Base-by-base conservation (phyloP, 2,888 invertebrate genomes). In the Acanthosepion lycidas region DNA sequence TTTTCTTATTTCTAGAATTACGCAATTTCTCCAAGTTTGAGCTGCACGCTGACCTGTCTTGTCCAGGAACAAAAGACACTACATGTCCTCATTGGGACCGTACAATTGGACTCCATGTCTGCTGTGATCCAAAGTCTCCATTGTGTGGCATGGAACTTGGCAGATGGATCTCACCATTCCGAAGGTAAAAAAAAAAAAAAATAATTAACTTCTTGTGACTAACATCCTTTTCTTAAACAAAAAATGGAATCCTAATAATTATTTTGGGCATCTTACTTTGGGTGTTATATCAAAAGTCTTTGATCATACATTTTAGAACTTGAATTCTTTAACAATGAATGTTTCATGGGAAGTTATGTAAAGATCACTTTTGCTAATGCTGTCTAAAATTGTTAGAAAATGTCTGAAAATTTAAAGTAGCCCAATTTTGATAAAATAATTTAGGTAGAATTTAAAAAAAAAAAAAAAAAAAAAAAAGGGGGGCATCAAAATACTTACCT, bases 1-100 rank as follows among this genome's bases (percentile, higher is more conserved):
- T 59, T 78, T 42, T 94, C 78, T 64, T 59, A 18, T 48, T 95
- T 95, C 42, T 95, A 96, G 96, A 95, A 51, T 93, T 96, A 53
- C 51, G 49, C 48, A 51, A 91, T 59, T 96, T 95, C 94, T 92
- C 94, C 3, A 94, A 95, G 94, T 91, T 96, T 78, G 96, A 96
- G 94, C 94, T 96, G 94, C 96, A 96, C 94, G 95, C 96, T 95
- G 95, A 96, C 6, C 95, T 96, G 92, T 96, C 96, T 18, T 96
- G 96, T 93, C 96, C 96, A 0, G 96, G 96, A 23, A 95, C 95
- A 28, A 95, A 94, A 91, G 96, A 96, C 94, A 95, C 95, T 49
- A 95, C 95, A 26, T 96, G 96, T 95, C 96, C 95, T 2, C 96
- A 96, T 95, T 96, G 96, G 96, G 96, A 96, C 94, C 96, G 96